These are phyloP conservation scores for Xiphydria camelus DNA, from an alignment of 2,888 invertebrate species.

Conservation along the genomic window DNA sequence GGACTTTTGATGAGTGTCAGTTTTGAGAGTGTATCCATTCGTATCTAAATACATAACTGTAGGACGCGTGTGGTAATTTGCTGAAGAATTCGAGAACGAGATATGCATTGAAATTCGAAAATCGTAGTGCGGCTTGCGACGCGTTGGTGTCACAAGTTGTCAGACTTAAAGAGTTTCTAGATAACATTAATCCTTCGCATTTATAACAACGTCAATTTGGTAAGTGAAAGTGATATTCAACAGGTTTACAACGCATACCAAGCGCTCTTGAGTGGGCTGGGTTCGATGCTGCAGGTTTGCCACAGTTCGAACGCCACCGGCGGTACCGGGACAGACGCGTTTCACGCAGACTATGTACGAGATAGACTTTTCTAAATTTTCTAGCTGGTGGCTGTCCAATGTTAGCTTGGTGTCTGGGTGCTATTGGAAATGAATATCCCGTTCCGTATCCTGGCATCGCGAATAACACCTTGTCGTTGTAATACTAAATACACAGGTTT, in stretches of 20 bases:
- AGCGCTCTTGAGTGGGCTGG: constrained; percentile 67
- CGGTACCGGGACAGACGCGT: constrained; percentile 39
- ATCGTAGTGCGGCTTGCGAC: too few species aligned
- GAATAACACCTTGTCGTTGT: constrained; percentile 24
- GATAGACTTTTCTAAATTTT: constrained; percentile 31
- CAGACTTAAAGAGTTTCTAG: too few species aligned
- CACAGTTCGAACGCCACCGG: constrained; percentile 59
- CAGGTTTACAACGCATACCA: constrained; percentile 73
- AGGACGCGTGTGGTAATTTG: too few species aligned
- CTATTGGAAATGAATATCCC: constrained; percentile 16
- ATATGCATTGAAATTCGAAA: too few species aligned
- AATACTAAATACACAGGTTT: constrained; percentile 17
- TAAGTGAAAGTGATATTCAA: constrained; percentile 38
- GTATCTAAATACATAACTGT: too few species aligned
- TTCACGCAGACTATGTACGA: constrained; percentile 55
- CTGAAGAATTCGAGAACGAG: too few species aligned
- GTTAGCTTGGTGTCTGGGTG: constrained; percentile 53
- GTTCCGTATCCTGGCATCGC: constrained; percentile 20
- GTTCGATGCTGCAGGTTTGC: constrained; percentile 70
- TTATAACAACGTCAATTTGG: constrained; percentile 13
- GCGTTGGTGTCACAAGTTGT: too few species aligned
- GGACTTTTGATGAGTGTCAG: too few species aligned
- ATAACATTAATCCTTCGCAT: too few species aligned
- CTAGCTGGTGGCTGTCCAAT: constrained; percentile 36
- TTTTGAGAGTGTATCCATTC: too few species aligned